Conservation (phyloP, 2,888 invertebrate species). For the Willowsia nigromaculata region DNA sequence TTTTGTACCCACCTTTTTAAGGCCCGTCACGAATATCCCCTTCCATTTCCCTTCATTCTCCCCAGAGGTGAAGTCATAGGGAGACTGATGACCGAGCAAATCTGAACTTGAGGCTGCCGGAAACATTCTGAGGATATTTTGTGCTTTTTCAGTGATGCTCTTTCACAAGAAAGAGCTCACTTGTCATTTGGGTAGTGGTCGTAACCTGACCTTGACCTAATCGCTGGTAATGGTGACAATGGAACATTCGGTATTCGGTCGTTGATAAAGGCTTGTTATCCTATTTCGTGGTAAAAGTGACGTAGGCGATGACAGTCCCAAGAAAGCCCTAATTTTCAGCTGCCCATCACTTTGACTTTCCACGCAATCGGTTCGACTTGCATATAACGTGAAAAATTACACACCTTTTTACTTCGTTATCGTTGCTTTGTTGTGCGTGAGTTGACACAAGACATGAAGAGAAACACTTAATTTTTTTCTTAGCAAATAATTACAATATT, state of each 20-base stretch:
- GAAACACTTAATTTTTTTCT: not conserved
- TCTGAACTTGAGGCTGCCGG: conserved; percentile 76
- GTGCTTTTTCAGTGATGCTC: conserved; percentile 1
- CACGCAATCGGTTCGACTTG: no score
- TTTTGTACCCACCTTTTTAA: conserved; percentile 89
- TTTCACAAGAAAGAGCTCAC: conserved; percentile 22
- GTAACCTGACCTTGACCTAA: not conserved
- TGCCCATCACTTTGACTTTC: no score
- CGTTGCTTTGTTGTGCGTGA: no score
- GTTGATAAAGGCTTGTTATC: not conserved
- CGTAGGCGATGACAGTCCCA: not conserved
- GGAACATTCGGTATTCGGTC: conserved; percentile 33
- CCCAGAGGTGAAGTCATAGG: conserved; percentile 81
- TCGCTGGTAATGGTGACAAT: not conserved
- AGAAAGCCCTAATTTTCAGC: no score
- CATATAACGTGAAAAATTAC: no score
- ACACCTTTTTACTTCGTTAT: no score
- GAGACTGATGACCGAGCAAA: conserved; percentile 58
- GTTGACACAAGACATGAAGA: not conserved
- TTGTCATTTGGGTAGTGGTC: not conserved
- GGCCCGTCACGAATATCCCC: conserved; percentile 91
- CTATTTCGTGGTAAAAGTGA: not conserved
- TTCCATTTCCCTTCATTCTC: conserved; percentile 96
- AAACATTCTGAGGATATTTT: conserved; percentile 72
- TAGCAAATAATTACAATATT: not conserved